Evolutionary conservation across 2,888 invertebrate genomes (phyloP), one percentile per base, ranked within the genome.

Genomic region (Cataglyphis altisquamis): DNA sequence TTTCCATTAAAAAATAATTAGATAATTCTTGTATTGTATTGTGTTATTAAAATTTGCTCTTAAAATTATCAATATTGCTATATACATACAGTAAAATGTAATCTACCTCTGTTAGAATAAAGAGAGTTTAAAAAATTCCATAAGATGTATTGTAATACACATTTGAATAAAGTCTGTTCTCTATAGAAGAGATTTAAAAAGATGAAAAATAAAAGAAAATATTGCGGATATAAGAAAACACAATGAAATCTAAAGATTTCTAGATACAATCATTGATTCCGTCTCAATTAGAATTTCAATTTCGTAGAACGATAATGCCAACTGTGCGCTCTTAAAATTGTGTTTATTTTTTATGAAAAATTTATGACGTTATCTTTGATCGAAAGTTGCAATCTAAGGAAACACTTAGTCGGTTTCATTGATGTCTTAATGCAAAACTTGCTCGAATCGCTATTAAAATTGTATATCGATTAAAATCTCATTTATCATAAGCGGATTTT

Each of bases 391-490:
- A 5, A 0, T 70, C 15, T 6, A 21, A 18, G 41, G 32, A 45
- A 78, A 78, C 68, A 60, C 57, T 21, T 78, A 78, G 78, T 78
- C 78, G 68, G 78, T 32, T n/a, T 29, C 57, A 78, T 78, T 78
- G 78, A 78, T 78, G 68, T 78, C 68, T 78, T 77, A 68, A 78
- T 78, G 68, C 57, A 57, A 57, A 68, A 78, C 57, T 60, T 18
- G 32, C 6, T 67, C 55, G 12, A 41, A 36, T 52, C 21, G 39
- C 29, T 41, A 15, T 67, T 78, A 68, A 78, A 78, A 68, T 39
- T 68, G 41, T 70, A 57, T 45, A 70, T 41, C 68, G 78, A 68
- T 78, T 78, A 78, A 29, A 78, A 78, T 78, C 78, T 57, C 67
- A 41, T 78, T 78, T 68, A 78, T 78, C 78, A 57, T 55, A 25